Percentiles rank a stretch among this genome's conserved stretches.
Evolutionary conservation across 1,140 invertebrate species (phyloP).

Genomic region (Pseudomyrmex pallidus): DNA sequence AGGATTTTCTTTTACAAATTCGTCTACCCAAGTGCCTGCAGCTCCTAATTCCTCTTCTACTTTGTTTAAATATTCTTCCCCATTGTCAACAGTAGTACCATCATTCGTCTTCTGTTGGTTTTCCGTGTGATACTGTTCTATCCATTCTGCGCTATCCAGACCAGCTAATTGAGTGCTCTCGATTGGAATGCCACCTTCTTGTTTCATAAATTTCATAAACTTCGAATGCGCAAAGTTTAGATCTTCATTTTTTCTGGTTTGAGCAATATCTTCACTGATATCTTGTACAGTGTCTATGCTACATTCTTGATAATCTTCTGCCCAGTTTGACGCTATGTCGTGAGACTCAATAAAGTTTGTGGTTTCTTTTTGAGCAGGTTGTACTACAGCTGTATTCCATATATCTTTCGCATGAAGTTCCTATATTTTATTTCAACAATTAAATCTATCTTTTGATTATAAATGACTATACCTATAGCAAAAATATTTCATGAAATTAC

Average conservation of each 20-base stretch:
- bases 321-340: slow-evolving; percentile 86
- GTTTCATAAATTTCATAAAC: slow-evolving; percentile 95
- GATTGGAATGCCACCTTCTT: slow-evolving; percentile 88
- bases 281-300: slow-evolving; percentile 78
- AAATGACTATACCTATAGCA: not conserved
- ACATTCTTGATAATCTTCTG: slow-evolving; percentile 87
- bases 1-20: slow-evolving; percentile 77
- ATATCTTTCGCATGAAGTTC: slow-evolving; percentile 81
- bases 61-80: slow-evolving; percentile 77
- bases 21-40: slow-evolving; percentile 79
- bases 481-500: slow-evolving; percentile 78
- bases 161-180: slow-evolving; percentile 79
- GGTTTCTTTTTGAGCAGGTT: slow-evolving; percentile 55
- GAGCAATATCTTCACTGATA: slow-evolving; percentile 58
- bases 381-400: slow-evolving; percentile 77
- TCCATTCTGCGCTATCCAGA: slow-evolving; percentile 85
- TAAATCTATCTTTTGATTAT: slow-evolving; percentile 8
- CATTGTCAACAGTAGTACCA: slow-evolving; percentile 71
- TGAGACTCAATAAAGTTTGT: slow-evolving; percentile 72
- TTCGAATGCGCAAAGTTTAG: slow-evolving; percentile 90
- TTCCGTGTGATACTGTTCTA: slow-evolving; percentile 74
- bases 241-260: slow-evolving; percentile 87
- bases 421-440: slow-evolving; percentile 66
- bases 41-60: slow-evolving; percentile 76
- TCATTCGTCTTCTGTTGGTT: slow-evolving; percentile 75